Percentiles rank a stretch among this genome's conserved stretches.
phyloP scores from a whole-genome alignment of 2,797 vertebrate genomes.

The Malacoctenus gilli region DNA sequence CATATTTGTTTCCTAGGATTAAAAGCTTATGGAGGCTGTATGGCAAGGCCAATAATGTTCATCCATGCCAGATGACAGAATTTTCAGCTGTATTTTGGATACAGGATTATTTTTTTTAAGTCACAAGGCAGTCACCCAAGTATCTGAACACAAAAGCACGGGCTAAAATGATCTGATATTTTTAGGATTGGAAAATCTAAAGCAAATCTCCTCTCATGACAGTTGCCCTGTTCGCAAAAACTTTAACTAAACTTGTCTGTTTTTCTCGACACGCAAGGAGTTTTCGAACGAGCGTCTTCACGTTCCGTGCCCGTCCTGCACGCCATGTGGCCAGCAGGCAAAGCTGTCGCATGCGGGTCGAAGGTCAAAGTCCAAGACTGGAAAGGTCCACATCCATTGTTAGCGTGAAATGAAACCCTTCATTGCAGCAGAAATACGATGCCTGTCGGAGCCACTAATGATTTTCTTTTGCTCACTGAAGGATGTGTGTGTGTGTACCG shows the following conservation, averaged over 20 bases:
- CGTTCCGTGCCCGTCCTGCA: background rate
- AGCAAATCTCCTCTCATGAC: constrained; percentile 2
- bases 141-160: constrained; percentile 23
- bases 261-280: too few relatives aligned
- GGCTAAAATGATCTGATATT: background rate
- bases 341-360: constrained; percentile 45
- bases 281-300: too few relatives aligned
- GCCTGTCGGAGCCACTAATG: constrained; percentile 18
- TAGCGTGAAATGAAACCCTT: constrained; percentile 30
- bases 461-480: background rate
- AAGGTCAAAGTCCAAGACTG: constrained; percentile 21
- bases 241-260: too few relatives aligned
- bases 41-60: constrained; percentile 78
- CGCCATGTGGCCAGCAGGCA: constrained; percentile 29
- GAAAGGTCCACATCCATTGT: constrained; percentile 33
- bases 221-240: constrained; percentile 1
- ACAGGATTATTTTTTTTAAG: constrained; percentile 29
- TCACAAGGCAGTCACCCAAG: constrained; percentile 24
- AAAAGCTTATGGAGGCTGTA: constrained; percentile 80
- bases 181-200: background rate
- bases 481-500: too few relatives aligned
- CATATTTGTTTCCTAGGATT: constrained; percentile 84
- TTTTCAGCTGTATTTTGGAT: constrained; percentile 52
- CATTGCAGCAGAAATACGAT: constrained; percentile 30
- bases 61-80: constrained; percentile 71